Conservation (phyloP, 2,888 invertebrate genomes). For the Pristionchus japonicus region DNA sequence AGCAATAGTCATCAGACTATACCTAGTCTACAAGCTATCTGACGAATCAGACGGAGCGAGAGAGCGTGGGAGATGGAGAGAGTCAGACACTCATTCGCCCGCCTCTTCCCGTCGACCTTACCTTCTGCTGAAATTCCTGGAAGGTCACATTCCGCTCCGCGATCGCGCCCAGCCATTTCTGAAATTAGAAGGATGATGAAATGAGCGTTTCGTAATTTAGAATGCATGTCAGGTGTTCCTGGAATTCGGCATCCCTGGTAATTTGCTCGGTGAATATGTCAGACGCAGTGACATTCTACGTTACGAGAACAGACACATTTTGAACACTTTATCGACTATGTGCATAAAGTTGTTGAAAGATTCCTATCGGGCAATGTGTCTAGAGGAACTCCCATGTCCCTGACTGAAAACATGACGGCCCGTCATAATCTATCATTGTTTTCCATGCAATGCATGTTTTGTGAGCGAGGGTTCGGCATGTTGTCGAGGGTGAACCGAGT, state of each 20-base stretch:
- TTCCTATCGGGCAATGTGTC: not conserved
- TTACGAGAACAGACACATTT: not conserved
- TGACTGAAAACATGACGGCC: not conserved
- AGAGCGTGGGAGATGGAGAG: not conserved
- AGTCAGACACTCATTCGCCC: not conserved
- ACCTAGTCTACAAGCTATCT: no score
- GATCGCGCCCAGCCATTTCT: conserved; percentile 70
- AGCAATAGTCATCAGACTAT: not conserved
- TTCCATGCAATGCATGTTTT: not conserved
- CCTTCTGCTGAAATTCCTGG: conserved; percentile 71
- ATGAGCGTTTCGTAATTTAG: not conserved
- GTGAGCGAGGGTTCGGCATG: not conserved
- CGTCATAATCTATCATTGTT: not conserved
- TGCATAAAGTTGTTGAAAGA: not conserved
- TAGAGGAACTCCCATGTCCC: not conserved
- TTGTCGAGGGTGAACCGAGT: not conserved
- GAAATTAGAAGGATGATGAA: conserved; percentile 27
- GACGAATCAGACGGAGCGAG: not conserved
- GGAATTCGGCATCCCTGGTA: no score
- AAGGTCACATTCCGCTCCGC: conserved; percentile 66
- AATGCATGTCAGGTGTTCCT: not conserved
- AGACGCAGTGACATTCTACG: not conserved
- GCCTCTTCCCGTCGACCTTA: conserved; percentile 40
- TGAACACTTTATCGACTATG: not conserved
- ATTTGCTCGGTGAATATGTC: not conserved